Base-by-base conservation (phyloP, 1,140 invertebrate genomes). In the Orussus abietinus region DNA sequence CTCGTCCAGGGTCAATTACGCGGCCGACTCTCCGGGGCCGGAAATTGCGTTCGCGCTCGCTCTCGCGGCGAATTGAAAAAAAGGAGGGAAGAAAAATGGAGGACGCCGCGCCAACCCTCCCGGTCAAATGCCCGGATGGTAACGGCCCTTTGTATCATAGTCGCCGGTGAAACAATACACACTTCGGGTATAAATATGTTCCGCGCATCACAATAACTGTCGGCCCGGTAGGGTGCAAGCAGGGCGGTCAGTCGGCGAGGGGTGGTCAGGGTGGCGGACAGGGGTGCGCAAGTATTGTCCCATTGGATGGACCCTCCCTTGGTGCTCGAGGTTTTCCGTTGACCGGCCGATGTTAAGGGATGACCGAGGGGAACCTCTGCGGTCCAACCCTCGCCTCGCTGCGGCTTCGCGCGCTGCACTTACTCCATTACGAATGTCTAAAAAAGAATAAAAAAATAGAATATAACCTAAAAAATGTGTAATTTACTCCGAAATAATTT, bases 201-300 rank as follows among this genome's bases (percentile, higher is more conserved):
- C 4, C 41, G 41, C 46, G 53, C 45, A 53, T 55, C 47, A 52
- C 56, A 57, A 61, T 57, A 51, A 64, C 41, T 39, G 38, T 43
- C n/a, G n/a, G n/a, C 25, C 11, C 12, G n/a, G n/a, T n/a, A n/a
- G n/a, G n/a, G 17, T 19, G 34, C 41, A 15, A 30, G 31, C 11
- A 14, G 29, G 46, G n/a, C n/a, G n/a, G n/a, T n/a, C n/a, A n/a
- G n/a, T n/a, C n/a, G n/a, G n/a, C n/a, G n/a, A n/a, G n/a, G n/a
- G n/a, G n/a, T n/a, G n/a, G n/a, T n/a, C n/a, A n/a, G n/a, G n/a
- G n/a, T n/a, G n/a, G n/a, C n/a, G n/a, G n/a, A n/a, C n/a, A n/a
- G n/a, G n/a, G n/a, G n/a, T n/a, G n/a, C n/a, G 34, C 51, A 62
- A 55, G 37, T 62, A 53, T 62, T 45, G 54, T 53, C 50, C 47